phyloP scores from a whole-genome alignment of 2,888 invertebrate species.

The Megalurothrips usitatus region DNA sequence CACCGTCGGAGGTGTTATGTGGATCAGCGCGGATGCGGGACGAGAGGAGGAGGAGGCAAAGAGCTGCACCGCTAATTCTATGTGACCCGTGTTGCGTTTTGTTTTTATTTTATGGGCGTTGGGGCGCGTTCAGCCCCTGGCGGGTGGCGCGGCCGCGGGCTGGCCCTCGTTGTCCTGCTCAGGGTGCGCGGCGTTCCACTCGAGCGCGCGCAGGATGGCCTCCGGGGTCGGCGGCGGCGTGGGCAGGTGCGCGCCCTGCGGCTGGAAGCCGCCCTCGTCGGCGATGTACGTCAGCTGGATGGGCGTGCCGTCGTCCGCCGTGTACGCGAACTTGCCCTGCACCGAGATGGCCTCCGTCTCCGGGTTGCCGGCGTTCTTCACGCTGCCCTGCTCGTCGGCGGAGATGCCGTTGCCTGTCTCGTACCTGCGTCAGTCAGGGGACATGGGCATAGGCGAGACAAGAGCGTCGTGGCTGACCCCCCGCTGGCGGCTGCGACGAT shows the following conservation, averaged over 20 bases:
- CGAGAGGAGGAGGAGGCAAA: too few species aligned
- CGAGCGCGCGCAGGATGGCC: slow-evolving; percentile 42
- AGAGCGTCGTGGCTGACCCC: too few species aligned
- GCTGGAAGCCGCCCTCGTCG: slow-evolving; percentile 61
- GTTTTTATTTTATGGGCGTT: background rate
- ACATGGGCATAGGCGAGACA: too few species aligned
- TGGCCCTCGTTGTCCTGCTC: slow-evolving; percentile 21
- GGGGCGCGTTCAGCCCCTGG: background rate
- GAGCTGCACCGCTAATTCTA: too few species aligned
- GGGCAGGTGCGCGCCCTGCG: slow-evolving; percentile 43
- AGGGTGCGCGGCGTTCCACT: slow-evolving; percentile 36
- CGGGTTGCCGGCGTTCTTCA: slow-evolving; percentile 60
- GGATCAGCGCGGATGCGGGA: too few species aligned
- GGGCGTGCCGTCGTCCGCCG: slow-evolving; percentile 65
- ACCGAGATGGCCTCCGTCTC: slow-evolving; percentile 55
- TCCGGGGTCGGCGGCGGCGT: slow-evolving; percentile 44
- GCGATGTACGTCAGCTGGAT: slow-evolving; percentile 59
- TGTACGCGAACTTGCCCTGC: slow-evolving; percentile 65
- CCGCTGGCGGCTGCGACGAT: background rate
- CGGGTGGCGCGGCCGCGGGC: background rate
- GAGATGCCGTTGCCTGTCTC: slow-evolving; percentile 71
- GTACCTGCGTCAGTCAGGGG: slow-evolving; percentile 52
- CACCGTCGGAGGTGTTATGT: too few species aligned
- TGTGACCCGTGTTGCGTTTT: too few species aligned
- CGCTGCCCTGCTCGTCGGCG: slow-evolving; percentile 64